Base-by-base conservation (phyloP, 2,888 invertebrate species). In the Chironomus tentans region DNA sequence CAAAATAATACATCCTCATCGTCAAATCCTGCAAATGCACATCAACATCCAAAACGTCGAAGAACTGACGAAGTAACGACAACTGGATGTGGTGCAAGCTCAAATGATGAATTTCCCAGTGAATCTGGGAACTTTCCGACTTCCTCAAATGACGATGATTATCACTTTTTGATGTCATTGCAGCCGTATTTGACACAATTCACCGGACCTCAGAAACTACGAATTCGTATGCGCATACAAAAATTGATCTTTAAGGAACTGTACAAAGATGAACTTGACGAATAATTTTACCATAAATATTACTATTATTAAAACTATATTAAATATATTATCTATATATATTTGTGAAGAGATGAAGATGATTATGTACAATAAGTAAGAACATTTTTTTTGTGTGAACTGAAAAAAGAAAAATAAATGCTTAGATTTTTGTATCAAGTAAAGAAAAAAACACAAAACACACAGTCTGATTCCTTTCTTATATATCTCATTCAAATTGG, bases 111-210 rank as follows among this genome's bases (percentile, higher is more conserved):
- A 38, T 76, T 62, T 46, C 76, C 76, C 38, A 21, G 68, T 22
- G 56, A 38, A 28, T 76, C 74, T 21, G 62, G 74, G 15, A 62
- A 62, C 2, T 62, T 62, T 68, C 48, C 48, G 0, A 74, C 62
- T 4, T 68, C 74, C 6, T 65, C 74, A 4, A 76, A 56, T 15
- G 84, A 84, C 77, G 84, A 84, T 79, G 84, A 84, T 77, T 84
- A 83, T 78, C 83, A 84, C 77, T 84, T 83, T 77, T 79, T 84
- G 77, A 79, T 84, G 46, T 83, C 83, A 68, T 78, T 84, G 65
- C 83, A 84, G 80, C 84, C 84, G 10, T 84, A 83, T 77, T 83
- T 84, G 82, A 82, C 82, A 68, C 82, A 83, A 76, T 77, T 84
- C 76, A 82, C 81, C 70, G 82, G 83, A 46, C 61, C 76, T 68